Evolutionary conservation across 1,140 invertebrate species (phyloP).

Genomic region (Bombus picipes): DNA sequence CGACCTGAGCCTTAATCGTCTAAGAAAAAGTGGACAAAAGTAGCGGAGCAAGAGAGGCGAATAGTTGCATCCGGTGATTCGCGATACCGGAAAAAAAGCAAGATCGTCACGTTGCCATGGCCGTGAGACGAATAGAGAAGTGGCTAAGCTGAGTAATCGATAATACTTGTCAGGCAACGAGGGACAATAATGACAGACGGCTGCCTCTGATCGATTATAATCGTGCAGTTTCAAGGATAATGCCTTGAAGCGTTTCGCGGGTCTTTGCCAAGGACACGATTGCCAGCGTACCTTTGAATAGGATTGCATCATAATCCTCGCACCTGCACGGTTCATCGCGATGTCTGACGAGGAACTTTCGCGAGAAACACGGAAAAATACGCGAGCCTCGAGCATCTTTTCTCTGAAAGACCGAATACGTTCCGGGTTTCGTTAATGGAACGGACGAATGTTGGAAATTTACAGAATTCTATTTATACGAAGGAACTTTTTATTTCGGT

Average conservation of each 20-base stretch:
- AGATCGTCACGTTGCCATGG: slow-evolving; percentile 17
- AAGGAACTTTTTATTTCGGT: too few relatives aligned
- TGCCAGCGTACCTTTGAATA: neutral
- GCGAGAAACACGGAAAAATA: slow-evolving; percentile 5
- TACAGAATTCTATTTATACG: too few relatives aligned
- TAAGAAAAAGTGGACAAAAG: neutral
- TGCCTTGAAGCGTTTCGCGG: slow-evolving; percentile 47
- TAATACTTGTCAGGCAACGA: slow-evolving; percentile 15
- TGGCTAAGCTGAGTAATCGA: slow-evolving; percentile 36
- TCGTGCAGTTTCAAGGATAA: slow-evolving; percentile 63
- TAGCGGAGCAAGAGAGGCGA: neutral
- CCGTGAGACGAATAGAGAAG: slow-evolving; percentile 28
- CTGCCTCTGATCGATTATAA: slow-evolving; percentile 51
- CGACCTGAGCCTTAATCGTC: neutral
- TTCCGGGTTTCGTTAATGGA: too few relatives aligned
- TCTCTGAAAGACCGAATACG: neutral
- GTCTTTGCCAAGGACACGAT: slow-evolving; percentile 72
- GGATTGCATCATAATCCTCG: slow-evolving; percentile 27
- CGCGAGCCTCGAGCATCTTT: neutral
- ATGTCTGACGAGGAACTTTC: too few relatives aligned
- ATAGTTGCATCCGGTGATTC: neutral
- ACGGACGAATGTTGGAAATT: too few relatives aligned
- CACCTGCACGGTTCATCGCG: neutral
- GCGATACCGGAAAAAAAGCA: slow-evolving; percentile 5
- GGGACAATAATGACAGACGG: slow-evolving; percentile 16